Conservation (phyloP, 2,888 invertebrate genomes). For the Hofmannophila pseudospretella region DNA sequence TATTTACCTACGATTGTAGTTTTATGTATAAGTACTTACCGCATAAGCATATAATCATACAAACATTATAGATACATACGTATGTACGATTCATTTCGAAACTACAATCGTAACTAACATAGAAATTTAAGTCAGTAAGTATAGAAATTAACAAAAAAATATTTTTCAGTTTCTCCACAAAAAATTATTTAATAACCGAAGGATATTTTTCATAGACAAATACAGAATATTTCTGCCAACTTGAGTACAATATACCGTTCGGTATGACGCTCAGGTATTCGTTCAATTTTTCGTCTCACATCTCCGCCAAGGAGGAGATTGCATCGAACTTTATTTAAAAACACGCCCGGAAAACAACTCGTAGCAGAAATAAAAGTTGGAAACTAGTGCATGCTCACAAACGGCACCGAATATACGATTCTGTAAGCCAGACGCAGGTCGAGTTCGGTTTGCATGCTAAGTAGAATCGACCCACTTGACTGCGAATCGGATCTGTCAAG, state of each 20-base stretch:
- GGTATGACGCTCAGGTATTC: constrained; percentile 6
- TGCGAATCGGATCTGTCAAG: constrained; percentile 9
- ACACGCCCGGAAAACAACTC: constrained; percentile 2
- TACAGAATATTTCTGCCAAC: neutral
- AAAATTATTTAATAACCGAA: neutral
- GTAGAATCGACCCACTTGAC: constrained; percentile 26
- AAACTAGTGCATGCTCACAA: constrained; percentile 23
- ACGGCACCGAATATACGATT: constrained; percentile 32
- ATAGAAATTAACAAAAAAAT: no score
- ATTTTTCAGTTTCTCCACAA: no score
- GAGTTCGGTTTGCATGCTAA: constrained; percentile 39
- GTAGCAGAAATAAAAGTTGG: constrained; percentile 34
- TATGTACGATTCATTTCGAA: no score
- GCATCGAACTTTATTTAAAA: constrained; percentile 6
- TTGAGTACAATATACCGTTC: constrained; percentile 12
- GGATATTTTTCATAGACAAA: neutral
- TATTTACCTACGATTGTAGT: no score
- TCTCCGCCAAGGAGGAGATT: constrained; percentile 4
- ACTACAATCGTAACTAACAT: no score
- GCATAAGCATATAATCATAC: no score
- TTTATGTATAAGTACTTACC: no score
- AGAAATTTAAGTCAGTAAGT: no score
- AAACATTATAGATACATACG: no score
- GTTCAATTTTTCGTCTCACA: constrained; percentile 5
- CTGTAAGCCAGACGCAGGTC: constrained; percentile 30